Evolutionary conservation across 2,888 invertebrate genomes (phyloP), one percentile per base, ranked within the genome.

Genomic region (Drosophila stalkeri): DNA sequence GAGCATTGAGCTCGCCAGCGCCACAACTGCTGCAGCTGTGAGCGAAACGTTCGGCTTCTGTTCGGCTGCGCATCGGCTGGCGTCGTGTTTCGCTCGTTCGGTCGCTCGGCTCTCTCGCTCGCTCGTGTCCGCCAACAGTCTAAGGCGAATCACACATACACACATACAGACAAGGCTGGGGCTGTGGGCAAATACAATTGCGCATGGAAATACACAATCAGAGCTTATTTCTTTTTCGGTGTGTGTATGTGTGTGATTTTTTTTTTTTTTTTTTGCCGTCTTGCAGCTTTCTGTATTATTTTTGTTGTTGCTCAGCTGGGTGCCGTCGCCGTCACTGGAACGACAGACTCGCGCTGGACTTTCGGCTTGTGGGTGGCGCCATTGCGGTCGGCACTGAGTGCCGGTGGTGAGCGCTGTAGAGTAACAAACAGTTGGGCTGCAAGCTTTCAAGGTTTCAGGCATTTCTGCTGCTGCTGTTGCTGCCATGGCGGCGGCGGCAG

Each of bases 361-460:
- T 51, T 59, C 46, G 35, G 59, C 47, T 59, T 66, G 77, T 77
- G 78, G 81, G 78, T 81, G 81, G 81, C 60, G 46, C 59, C 71
- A 64, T 51, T 64, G 44, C 57, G 67, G 43, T 44, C 44, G 59
- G 56, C 54, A 39, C 49, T 59, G 49, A 49, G 77, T 54, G 54
- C 71, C 77, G 80, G 77, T 62, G 60, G 54, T 65, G 49, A 23
- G 54, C 47, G 56, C 33, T 43, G 52, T 61, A 66, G 80, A 78
- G 74, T 63, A 64, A 5, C 49, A 75, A 80, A 64, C 65, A 75
- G 57, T 75, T 63, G 47, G 52, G 54, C 57, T 68, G 75, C 59
- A 80, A 72, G 72, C 70, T 80, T 72, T 76, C 68, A 77, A 87
- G 86, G 85, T 87, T 82, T 82, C 62, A 72, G 77, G 77, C 77